Conservation (phyloP, 2,797 vertebrate genomes). For the Dallia pectoralis region DNA sequence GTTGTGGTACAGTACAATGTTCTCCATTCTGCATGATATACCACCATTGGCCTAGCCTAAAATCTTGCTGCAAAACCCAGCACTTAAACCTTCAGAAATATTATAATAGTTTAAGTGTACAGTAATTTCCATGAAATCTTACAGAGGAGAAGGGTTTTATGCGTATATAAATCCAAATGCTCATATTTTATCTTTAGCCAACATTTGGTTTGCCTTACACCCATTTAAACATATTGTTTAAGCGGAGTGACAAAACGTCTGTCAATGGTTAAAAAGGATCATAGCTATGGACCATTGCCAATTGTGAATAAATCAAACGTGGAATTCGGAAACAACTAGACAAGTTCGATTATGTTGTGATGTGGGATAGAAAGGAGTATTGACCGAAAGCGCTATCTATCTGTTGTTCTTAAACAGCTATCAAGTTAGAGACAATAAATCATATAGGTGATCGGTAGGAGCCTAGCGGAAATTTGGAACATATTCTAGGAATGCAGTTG, state of each 20-base stretch:
- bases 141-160: slow-evolving; percentile 28
- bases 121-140: slow-evolving; percentile 20
- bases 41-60: not conserved
- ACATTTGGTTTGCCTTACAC: slow-evolving; percentile 14
- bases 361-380: not conserved
- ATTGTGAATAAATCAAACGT: slow-evolving; percentile 33
- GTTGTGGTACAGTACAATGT: not conserved
- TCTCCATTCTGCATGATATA: not conserved
- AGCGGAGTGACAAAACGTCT: slow-evolving; percentile 19
- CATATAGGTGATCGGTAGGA: not conserved
- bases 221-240: slow-evolving; percentile 18
- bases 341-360: slow-evolving; percentile 22
- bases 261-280: slow-evolving; percentile 26
- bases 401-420: not conserved
- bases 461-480: not conserved
- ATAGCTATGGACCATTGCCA: slow-evolving; percentile 36
- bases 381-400: not conserved
- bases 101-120: slow-evolving; percentile 12
- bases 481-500: not conserved
- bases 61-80: not conserved
- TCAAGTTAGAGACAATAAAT: not conserved
- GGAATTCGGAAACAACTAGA: slow-evolving; percentile 22
- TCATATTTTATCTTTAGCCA: slow-evolving; percentile 16
- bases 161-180: slow-evolving; percentile 14
- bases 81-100: slow-evolving; percentile 7